Base-by-base conservation (phyloP, 2,113 vertebrate genomes). In the Pangasianodon gigas region DNA sequence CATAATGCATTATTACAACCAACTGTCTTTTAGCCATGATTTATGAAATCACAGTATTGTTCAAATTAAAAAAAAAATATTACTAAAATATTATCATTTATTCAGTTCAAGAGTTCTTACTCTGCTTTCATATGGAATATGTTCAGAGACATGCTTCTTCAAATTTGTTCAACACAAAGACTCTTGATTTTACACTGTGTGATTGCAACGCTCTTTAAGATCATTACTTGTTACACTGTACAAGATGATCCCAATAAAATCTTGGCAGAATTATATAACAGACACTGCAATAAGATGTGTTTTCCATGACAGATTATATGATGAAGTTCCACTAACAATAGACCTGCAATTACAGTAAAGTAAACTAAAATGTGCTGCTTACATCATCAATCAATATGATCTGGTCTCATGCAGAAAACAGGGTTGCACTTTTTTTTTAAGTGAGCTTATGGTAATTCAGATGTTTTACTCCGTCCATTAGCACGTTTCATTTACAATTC, bases 1-100 rank as follows among this genome's bases (percentile, higher is more conserved):
- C 56, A 80, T 54, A 56, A 75, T 13, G 11, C 21, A 26, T 60
- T 29, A 90, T 62, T 90, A 91, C 41, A 71, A 69, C 0, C 62
- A 58, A 48, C 7, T 26, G 16, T 13, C 11, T 51, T 29, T 51
- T 24, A 41, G 5, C 16, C 19, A 44, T 8, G 5, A 44, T 75
- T 21, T 9, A 41, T 44, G 7, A 37, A 46, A 44, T 26, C 9
- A 3, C 3, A 77, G 9, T 77, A 74, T 37, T 74, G 19, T 67
- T 67, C 26, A 10, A 2, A 9, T n/a, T n/a, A n/a, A n/a, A n/a
- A n/a, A n/a, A n/a, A n/a, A n/a, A 69, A 14, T 65, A 7, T 65
- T 65, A 58, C 18, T 29, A n/a, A 69, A 69, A 69, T 10, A 65
- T 29, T 29, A 46, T 26, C 32, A 65, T 85, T 29, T 44, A 44